phyloP scores from a whole-genome alignment of 2,797 vertebrate species.

The Bothrops alternatus region DNA sequence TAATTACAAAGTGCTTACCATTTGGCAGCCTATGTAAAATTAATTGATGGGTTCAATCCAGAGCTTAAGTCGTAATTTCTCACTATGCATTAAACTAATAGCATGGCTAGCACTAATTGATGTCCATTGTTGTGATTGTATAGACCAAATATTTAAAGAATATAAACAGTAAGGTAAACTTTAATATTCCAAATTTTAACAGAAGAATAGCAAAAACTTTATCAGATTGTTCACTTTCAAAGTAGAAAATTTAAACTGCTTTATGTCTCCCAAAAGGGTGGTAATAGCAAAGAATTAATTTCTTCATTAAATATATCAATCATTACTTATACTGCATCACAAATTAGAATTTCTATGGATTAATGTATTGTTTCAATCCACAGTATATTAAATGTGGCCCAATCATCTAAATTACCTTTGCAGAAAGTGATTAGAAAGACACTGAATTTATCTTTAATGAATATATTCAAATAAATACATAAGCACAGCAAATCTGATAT shows the following conservation, averaged over 20 bases:
- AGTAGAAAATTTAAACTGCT: not conserved
- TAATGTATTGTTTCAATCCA: not conserved
- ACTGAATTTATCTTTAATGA: not conserved
- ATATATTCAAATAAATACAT: not conserved
- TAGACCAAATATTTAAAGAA: not conserved
- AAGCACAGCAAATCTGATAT: not conserved
- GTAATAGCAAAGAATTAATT: not conserved
- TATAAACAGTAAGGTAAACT: not conserved
- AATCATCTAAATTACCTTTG: not conserved
- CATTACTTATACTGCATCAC: not conserved
- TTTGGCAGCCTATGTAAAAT: conserved; percentile 27
- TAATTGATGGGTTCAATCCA: conserved; percentile 13
- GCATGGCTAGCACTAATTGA: not conserved
- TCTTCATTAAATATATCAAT: not conserved
- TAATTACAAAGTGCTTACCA: conserved; percentile 31
- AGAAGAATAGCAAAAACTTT: not conserved
- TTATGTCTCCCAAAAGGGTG: not conserved
- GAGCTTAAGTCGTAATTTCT: not conserved
- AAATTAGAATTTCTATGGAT: not conserved
- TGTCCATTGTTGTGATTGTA: not conserved
- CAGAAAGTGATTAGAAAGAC: not conserved
- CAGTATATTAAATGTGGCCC: not conserved
- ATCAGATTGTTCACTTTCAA: not conserved
- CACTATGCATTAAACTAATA: accelerated
- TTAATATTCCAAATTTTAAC: not conserved